Base-by-base conservation (phyloP, 2,113 vertebrate species). In the Lamprotornis superbus region DNA sequence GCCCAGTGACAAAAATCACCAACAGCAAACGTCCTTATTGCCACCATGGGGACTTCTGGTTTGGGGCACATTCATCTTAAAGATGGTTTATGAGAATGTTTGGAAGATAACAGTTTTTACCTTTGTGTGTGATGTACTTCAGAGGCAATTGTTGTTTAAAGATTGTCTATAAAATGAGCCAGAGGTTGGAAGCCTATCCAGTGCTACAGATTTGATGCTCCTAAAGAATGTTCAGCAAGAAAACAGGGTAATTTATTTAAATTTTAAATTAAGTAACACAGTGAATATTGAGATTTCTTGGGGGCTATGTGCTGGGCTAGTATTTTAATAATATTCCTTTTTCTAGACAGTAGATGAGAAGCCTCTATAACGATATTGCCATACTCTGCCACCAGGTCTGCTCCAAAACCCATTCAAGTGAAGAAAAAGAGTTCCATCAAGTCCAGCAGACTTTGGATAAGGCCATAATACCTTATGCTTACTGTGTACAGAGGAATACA, bases 171-270 rank as follows among this genome's bases (percentile, higher is more conserved):
- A 57, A 95, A 97, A 86, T 67, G 73, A 49, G 56, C 12, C 73
- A 83, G 59, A 96, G 49, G 25, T 28, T 81, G 84, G 87, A 97
- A 92, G 82, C 71, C 35, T 78, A 15, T 85, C 73, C 11, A 68
- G 27, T n/a, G 77, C 60, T 67, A 35, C 59, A 78, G 70, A 78
- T 61, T 70, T 87, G 87, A 53, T 60, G 15, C 22, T 89, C 71
- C 31, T 93, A 55, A 95, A 67, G 46, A 64, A 96, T 91, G 13
- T 53, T 87, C 70, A 89, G 46, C 80, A 63, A 93, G 67, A 89
- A 96, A 89, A 90, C 69, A 73, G 20, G 39, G 79, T 56, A 35
- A 69, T 42, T 42, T 40, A 40, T 40, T 42, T 42, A 42, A 42
- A 42, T 44, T 81, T 52, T 85, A 77, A 82, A 76, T 79, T 88